Evolutionary conservation across 2,113 vertebrate genomes (phyloP).

Genomic region (Passerina amoena): DNA sequence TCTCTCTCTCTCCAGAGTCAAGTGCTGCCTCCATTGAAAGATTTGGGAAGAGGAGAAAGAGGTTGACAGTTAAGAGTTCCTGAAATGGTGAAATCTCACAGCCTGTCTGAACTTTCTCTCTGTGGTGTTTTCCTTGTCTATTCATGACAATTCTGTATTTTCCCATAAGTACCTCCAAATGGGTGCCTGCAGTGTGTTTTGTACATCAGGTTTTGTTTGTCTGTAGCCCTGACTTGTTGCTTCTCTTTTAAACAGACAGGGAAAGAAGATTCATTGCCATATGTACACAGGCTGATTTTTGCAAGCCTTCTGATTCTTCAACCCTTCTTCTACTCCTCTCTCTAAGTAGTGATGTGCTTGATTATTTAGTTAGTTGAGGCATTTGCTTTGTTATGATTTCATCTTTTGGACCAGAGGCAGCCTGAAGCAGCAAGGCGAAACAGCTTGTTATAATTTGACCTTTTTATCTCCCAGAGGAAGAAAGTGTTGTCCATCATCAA

Average conservation of each 20-base stretch:
- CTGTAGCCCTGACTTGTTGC: background rate
- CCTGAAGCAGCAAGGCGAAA: background rate
- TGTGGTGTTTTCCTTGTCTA: background rate
- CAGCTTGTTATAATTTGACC: slow-evolving; percentile 4
- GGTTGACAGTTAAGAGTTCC: background rate
- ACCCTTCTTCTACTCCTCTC: background rate
- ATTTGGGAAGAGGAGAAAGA: background rate
- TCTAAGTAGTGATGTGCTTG: background rate
- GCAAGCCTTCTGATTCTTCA: background rate
- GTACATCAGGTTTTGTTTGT: background rate
- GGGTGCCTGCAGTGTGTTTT: background rate
- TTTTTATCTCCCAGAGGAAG: slow-evolving; percentile 2
- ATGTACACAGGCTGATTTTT: background rate
- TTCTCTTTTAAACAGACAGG: background rate
- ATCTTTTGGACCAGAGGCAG: background rate
- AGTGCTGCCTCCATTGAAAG: background rate
- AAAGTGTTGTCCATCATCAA: background rate
- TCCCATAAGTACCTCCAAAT: background rate
- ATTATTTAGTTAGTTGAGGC: background rate
- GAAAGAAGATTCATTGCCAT: background rate
- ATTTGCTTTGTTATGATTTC: background rate
- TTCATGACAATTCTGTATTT: background rate
- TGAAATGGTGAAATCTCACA: background rate
- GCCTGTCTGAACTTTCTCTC: background rate
- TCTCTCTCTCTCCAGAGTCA: background rate